Evolutionary conservation across 2,888 invertebrate genomes (phyloP).

Genomic region (Rhyacophila evoluta): DNA sequence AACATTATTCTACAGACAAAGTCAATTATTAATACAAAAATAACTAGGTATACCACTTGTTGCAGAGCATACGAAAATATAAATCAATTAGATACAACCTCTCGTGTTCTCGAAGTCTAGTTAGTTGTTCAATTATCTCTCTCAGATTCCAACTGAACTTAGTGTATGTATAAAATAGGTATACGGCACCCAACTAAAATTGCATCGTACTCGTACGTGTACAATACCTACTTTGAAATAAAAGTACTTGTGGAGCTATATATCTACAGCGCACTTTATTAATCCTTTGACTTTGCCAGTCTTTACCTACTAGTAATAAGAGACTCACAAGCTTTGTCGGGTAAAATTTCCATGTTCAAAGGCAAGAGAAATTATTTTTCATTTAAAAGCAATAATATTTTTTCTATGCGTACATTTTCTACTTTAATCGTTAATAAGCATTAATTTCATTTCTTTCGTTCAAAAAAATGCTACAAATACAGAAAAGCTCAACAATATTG

Average conservation of each 20-base stretch:
- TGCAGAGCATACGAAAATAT: neutral
- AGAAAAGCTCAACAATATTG: too few relatives aligned
- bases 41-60: neutral
- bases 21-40: neutral
- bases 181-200: conserved; percentile 12
- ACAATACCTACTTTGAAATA: conserved; percentile 5
- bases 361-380: neutral
- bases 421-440: too few relatives aligned
- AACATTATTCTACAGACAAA: neutral
- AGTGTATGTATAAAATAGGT: neutral
- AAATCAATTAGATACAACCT: neutral
- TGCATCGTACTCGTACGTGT: conserved; percentile 25
- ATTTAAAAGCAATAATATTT: too few relatives aligned
- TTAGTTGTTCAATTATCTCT: conserved; percentile 18
- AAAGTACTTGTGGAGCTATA: neutral
- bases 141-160: neutral
- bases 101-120: neutral
- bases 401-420: too few relatives aligned
- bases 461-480: too few relatives aligned
- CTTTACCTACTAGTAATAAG: neutral
- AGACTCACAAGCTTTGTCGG: neutral
- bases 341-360: neutral
- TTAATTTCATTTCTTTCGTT: too few relatives aligned
- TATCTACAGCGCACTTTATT: conserved; percentile 40
- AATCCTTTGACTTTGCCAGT: conserved; percentile 43